phyloP scores from a whole-genome alignment of 2,797 vertebrate species.

The Florisuga fusca region DNA sequence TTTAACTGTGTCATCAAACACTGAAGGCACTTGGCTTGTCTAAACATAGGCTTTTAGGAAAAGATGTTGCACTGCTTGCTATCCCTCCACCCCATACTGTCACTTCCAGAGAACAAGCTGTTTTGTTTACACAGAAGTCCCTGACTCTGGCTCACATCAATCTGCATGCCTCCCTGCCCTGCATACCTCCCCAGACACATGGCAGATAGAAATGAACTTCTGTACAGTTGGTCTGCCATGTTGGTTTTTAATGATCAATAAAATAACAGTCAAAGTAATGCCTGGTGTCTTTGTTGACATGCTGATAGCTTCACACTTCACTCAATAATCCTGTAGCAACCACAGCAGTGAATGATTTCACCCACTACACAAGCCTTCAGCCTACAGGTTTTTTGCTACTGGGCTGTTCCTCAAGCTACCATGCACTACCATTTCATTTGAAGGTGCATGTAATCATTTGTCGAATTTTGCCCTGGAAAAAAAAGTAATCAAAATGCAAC shows the following conservation, averaged over 20 bases:
- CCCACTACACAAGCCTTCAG: not conserved
- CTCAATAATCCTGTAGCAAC: not conserved
- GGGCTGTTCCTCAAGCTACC: not conserved
- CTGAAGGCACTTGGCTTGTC: not conserved
- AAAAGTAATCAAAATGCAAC: not conserved
- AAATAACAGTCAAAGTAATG: not conserved
- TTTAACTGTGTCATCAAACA: not conserved
- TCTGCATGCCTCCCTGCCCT: not conserved
- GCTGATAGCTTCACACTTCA: not conserved
- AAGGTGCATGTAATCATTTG: not conserved
- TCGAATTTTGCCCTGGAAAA: not conserved
- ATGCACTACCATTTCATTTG: not conserved
- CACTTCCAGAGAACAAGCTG: not conserved
- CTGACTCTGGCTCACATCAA: not conserved
- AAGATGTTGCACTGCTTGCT: not conserved
- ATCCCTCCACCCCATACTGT: not conserved
- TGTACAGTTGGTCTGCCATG: not conserved
- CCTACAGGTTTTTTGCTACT: not conserved
- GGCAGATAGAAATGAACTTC: not conserved
- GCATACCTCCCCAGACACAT: too few relatives aligned
- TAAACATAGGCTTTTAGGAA: not conserved
- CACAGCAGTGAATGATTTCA: not conserved
- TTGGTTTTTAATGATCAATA: not conserved
- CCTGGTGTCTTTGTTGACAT: not conserved
- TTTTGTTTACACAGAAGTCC: not conserved